These are phyloP conservation scores for Hippoglossus hippoglossus DNA, from an alignment of 2,797 vertebrate genomes.

Conservation along the genomic window DNA sequence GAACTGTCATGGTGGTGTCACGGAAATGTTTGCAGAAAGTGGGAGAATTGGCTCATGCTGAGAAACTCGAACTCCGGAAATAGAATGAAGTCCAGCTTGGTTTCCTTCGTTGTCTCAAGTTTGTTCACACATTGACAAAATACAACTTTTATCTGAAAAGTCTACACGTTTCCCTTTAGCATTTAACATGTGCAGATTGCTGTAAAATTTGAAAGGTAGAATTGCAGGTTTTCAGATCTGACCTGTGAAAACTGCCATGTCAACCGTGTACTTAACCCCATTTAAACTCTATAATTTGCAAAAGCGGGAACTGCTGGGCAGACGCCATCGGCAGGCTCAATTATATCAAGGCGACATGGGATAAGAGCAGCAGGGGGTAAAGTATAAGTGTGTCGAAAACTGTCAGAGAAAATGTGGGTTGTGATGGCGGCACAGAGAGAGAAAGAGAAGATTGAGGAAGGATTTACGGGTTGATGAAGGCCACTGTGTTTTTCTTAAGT, in stretches of 20 bases:
- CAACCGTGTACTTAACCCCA: constrained; percentile 72
- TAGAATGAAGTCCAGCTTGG: constrained; percentile 8
- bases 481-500: constrained; percentile 22
- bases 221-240: constrained; percentile 50
- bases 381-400: background rate
- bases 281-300: constrained; percentile 24
- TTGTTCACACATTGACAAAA: constrained; percentile 9
- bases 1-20: constrained; percentile 47
- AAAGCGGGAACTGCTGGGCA: constrained; percentile 54
- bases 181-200: constrained; percentile 42
- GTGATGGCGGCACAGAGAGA: constrained; percentile 11
- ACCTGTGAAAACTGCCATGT: constrained; percentile 76
- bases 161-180: constrained; percentile 14
- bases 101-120: constrained; percentile 15
- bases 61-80: constrained; percentile 10
- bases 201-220: too few species aligned
- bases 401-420: constrained; percentile 19
- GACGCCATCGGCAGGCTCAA: constrained; percentile 60
- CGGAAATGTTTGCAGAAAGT: constrained; percentile 28
- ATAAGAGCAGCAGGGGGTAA: constrained; percentile 23
- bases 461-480: constrained; percentile 52
- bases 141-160: background rate
- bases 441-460: constrained; percentile 44
- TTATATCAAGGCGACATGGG: constrained; percentile 31
- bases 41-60: constrained; percentile 9